A percentile compares a stretch with the other conserved stretches of the same genome.
phyloP scores from a whole-genome alignment of 2,888 invertebrate species.

The Danaus chrysippus region DNA sequence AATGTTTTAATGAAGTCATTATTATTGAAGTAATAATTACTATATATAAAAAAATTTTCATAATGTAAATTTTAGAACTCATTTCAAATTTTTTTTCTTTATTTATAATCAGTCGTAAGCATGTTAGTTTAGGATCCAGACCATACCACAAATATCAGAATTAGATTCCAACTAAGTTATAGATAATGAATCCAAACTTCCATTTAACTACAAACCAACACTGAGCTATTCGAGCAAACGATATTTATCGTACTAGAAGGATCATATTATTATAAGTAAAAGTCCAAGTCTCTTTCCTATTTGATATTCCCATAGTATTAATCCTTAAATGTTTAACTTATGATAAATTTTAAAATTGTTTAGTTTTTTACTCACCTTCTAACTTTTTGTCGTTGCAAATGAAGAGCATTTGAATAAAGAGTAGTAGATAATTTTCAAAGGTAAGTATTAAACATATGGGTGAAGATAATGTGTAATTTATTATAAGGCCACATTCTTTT shows the following conservation, averaged over 20 bases:
- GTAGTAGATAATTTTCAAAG: too few species aligned
- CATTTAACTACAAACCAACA: constrained; percentile 31
- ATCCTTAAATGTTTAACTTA: not conserved
- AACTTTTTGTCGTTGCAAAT: too few species aligned
- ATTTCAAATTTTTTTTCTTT: too few species aligned
- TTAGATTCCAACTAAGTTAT: constrained; percentile 27
- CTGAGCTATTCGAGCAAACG: constrained; percentile 31
- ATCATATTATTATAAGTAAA: constrained; percentile 5
- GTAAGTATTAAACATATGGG: not conserved
- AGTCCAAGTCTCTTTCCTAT: too few species aligned
- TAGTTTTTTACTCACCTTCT: not conserved
- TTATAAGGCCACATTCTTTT: constrained; percentile 7
- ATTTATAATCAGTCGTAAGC: too few species aligned
- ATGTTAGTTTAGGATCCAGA: constrained; percentile 2
- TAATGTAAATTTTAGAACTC: too few species aligned
- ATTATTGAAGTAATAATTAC: not conserved
- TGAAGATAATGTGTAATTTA: not conserved
- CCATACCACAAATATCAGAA: constrained; percentile 19
- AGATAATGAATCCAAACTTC: constrained; percentile 32
- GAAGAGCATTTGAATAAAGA: too few species aligned
- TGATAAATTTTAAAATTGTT: not conserved
- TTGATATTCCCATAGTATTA: too few species aligned
- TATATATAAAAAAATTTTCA: too few species aligned
- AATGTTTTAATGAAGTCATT: not conserved
- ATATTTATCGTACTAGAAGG: constrained; percentile 23